Evolutionary conservation across 1,140 invertebrate species (phyloP).

Genomic region (Eriosoma lanigerum): DNA sequence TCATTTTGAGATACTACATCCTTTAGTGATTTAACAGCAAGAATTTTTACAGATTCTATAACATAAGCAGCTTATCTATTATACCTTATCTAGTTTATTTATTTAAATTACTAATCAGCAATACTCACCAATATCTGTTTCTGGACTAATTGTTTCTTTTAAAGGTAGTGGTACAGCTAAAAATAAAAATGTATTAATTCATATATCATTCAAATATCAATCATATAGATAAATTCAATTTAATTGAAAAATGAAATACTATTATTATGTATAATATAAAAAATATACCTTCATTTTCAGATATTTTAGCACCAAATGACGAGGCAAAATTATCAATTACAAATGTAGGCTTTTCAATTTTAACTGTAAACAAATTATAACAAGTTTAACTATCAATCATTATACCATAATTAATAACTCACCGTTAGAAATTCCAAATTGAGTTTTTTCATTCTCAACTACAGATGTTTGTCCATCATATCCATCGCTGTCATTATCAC

Average conservation of each 20-base stretch:
- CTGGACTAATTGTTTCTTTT: neutral
- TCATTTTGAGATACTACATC: slow-evolving; percentile 19
- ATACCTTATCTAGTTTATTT: neutral
- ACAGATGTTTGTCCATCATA: neutral
- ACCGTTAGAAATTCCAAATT: slow-evolving; percentile 26
- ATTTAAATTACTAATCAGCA: neutral
- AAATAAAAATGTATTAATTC: neutral
- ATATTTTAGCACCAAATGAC: neutral
- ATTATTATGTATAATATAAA: too few species aligned
- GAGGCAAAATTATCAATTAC: neutral
- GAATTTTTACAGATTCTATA: slow-evolving; percentile 18
- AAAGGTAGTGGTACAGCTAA: neutral
- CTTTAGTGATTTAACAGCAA: slow-evolving; percentile 7
- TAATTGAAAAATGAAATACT: too few species aligned
- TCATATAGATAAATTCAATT: too few species aligned
- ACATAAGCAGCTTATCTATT: neutral
- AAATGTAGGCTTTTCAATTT: slow-evolving; percentile 29
- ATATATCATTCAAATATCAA: too few species aligned
- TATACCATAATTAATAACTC: neutral
- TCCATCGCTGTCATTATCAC: slow-evolving; percentile 30
- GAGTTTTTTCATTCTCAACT: neutral
- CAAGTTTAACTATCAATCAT: neutral
- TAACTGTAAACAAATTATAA: neutral
- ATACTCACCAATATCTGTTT: neutral
- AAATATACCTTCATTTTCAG: slow-evolving; percentile 17